Percentiles rank a stretch among this genome's conserved stretches.
phyloP scores from a whole-genome alignment of 2,797 vertebrate genomes.

The Eulemur albifrons region DNA sequence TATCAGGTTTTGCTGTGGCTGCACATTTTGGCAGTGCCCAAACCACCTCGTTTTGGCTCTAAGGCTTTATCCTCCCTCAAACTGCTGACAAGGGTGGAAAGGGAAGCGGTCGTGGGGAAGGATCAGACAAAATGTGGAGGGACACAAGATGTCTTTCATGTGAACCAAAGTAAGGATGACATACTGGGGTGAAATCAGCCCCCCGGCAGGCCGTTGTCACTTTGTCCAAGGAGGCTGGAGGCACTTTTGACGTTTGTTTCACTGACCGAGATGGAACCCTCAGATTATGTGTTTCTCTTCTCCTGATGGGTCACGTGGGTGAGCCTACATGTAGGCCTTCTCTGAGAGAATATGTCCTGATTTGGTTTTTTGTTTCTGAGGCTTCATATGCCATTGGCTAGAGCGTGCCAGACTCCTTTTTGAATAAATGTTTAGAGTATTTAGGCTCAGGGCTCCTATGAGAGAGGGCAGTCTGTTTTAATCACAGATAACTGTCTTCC shows the following conservation, averaged over 20 bases:
- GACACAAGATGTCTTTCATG: background rate
- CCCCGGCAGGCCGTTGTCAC: background rate
- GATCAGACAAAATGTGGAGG: background rate
- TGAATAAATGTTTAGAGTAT: background rate
- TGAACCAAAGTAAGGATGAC: background rate
- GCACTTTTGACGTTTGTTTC: background rate
- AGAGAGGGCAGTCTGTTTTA: background rate
- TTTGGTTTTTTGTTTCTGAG: background rate
- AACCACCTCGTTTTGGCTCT: slow-evolving; percentile 62
- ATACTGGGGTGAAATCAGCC: background rate
- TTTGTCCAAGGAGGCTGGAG: background rate
- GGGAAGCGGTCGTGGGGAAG: background rate
- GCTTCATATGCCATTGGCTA: background rate
- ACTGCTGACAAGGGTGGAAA: slow-evolving; percentile 59
- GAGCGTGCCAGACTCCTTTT: background rate
- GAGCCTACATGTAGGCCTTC: background rate
- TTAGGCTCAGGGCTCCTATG: background rate
- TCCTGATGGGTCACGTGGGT: background rate
- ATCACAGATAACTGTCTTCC: background rate
- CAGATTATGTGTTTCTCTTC: background rate
- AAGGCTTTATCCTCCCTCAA: slow-evolving; percentile 24
- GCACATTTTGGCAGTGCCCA: slow-evolving; percentile 59
- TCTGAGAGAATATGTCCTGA: background rate
- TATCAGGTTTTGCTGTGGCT: slow-evolving; percentile 66
- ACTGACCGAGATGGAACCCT: background rate